Evolutionary conservation across 2,113 vertebrate species (phyloP).

Genomic region (Pluvianellus socialis): DNA sequence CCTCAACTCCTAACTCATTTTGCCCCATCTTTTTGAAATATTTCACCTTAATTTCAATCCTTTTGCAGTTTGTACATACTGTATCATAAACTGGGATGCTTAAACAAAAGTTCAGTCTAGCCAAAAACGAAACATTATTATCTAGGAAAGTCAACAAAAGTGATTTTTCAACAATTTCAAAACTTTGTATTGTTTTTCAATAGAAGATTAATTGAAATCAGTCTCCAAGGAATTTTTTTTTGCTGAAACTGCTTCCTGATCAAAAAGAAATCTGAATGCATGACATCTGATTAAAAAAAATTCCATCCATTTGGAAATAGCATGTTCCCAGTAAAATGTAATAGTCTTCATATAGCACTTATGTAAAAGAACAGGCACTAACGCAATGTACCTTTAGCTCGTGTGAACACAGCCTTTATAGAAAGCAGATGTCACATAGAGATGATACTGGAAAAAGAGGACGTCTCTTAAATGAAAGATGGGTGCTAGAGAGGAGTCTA

Average conservation of each 20-base stretch:
- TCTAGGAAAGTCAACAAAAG: neutral
- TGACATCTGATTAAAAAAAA: neutral
- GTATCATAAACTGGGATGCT: neutral
- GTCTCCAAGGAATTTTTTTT: neutral
- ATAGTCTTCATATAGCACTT: neutral
- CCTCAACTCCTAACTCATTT: neutral
- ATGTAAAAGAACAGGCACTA: neutral
- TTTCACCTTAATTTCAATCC: neutral
- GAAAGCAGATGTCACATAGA: neutral
- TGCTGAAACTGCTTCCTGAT: neutral
- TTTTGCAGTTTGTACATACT: neutral
- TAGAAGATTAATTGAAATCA: neutral
- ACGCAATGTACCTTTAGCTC: neutral
- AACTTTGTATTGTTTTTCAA: neutral
- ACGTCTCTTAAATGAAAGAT: neutral
- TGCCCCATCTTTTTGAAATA: neutral
- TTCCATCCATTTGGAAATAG: neutral
- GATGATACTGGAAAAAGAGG: neutral
- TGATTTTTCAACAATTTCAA: neutral
- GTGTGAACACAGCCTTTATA: neutral
- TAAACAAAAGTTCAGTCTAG: neutral
- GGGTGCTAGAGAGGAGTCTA: neutral
- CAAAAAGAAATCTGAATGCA: neutral
- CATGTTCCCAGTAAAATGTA: neutral
- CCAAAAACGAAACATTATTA: neutral